These are phyloP conservation scores for Hippasteria phrygiana DNA, from an alignment of 53 echinoderm and acorn worm genomes.

Conservation along the genomic window DNA sequence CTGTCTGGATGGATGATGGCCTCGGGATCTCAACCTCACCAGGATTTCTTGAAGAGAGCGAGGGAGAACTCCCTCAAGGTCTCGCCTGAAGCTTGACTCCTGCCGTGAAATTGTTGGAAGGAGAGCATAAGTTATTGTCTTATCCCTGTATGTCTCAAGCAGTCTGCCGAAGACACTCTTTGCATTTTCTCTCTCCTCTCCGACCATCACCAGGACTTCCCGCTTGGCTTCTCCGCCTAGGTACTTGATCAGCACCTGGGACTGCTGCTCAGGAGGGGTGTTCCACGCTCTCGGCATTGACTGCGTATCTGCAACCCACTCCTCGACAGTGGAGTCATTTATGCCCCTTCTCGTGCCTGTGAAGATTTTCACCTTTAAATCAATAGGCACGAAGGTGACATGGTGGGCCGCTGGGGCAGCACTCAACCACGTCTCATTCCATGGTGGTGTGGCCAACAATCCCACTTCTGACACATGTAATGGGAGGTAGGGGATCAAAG, in stretches of 20 bases:
- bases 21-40: too few relatives aligned
- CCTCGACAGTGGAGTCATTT: conserved; percentile 17
- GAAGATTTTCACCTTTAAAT: background rate
- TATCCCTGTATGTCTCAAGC: conserved; percentile 7
- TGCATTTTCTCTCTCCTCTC: background rate
- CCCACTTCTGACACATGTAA: conserved; percentile 27
- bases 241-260: background rate
- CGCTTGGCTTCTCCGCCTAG: conserved; percentile 1
- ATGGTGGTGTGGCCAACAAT: background rate
- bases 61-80: too few relatives aligned
- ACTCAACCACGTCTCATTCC: background rate
- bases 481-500: background rate
- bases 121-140: background rate
- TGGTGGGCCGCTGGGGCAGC: conserved; percentile 6
- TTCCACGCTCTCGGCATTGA: background rate
- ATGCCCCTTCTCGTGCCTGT: background rate
- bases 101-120: too few relatives aligned
- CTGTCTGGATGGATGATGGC: conserved; percentile 29
- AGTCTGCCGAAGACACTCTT: background rate
- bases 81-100: too few relatives aligned
- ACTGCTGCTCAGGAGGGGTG: background rate
- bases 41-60: too few relatives aligned
- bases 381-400: background rate
- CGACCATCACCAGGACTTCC: conserved; percentile 6
- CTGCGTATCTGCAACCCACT: conserved; percentile 7